Evolutionary conservation across 2,888 invertebrate species (phyloP), one percentile per base, ranked within the genome.

Genomic region (Drosophila ezoana): DNA sequence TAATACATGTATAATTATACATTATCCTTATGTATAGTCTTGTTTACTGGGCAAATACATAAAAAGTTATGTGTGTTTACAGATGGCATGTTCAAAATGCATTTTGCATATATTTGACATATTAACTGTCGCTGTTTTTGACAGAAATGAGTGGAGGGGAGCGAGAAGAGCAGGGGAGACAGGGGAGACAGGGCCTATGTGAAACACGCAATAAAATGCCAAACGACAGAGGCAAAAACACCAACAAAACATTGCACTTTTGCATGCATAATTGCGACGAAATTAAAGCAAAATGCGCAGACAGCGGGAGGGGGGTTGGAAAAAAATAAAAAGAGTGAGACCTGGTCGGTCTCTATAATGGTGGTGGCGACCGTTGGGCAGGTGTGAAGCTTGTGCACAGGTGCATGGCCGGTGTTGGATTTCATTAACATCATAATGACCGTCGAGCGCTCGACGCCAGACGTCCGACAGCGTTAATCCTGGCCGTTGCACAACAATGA

Each of bases 391-490:
- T 67, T 76, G 66, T 67, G 82, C 72, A 84, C 82, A 87, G 87
- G 79, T 85, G 83, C 82, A 69, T 67, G 67, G 66, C 64, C 67
- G 86, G 88, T 88, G 87, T 86, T 86, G 84, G 72, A 81, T 86
- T 86, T 83, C 85, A 86, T 86, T 86, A 87, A 88, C 81, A 75
- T 86, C 87, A 88, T 88, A 86, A 86, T 88, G 85, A 85, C 68
- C 67, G 73, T 68, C 57, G 71, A 54, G 64, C 51, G 61, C 13
- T 28, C 58, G 68, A 47, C 71, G 65, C 38, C 70, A 68, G 83
- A 62, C 72, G 62, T 23, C 67, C 68, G 76, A 69, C 80, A 71
- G 78, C 69, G 67, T 87, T 88, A 85, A 85, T 85, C 87, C 85
- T 80, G 51, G 63, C 45, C 53, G 49, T 49, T 63, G 20, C 58